Conservation (phyloP, 2,113 vertebrate genomes). For the Hypomesus transpacificus region DNA sequence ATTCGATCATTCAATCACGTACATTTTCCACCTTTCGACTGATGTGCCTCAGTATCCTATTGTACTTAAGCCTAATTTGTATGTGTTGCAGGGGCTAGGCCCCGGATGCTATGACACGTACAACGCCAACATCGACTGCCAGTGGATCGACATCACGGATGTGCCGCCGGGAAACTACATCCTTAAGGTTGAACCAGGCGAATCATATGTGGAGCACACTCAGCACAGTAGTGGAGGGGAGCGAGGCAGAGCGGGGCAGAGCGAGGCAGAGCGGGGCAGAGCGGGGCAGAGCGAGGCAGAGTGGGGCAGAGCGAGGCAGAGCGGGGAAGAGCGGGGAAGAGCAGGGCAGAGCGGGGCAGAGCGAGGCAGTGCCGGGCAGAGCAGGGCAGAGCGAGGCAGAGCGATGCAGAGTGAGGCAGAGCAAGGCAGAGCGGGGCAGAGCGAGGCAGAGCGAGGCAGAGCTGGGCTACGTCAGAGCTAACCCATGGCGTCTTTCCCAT, state of each 20-base stretch:
- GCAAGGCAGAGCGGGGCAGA: not conserved
- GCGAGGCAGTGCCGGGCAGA: no score
- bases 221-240: not conserved
- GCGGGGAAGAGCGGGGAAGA: no score
- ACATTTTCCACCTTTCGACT: no score
- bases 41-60: no score
- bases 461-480: not conserved
- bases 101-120: slow-evolving; percentile 81
- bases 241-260: not conserved
- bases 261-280: not conserved
- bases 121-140: slow-evolving; percentile 79
- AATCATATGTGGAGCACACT: no score
- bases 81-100: slow-evolving; percentile 67
- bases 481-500: not conserved
- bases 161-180: slow-evolving; percentile 76
- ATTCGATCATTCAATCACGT: not conserved
- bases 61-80: not conserved
- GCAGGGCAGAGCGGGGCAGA: not conserved
- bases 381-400: not conserved
- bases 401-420: no score
- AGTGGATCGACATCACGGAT: slow-evolving; percentile 80
- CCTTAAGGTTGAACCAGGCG: slow-evolving; percentile 61
- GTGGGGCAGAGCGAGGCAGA: not conserved
- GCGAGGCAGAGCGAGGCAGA: not conserved
- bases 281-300: no score